Evolutionary conservation across 2,797 vertebrate species (phyloP).

Genomic region (Otolemur crassicaudatus): DNA sequence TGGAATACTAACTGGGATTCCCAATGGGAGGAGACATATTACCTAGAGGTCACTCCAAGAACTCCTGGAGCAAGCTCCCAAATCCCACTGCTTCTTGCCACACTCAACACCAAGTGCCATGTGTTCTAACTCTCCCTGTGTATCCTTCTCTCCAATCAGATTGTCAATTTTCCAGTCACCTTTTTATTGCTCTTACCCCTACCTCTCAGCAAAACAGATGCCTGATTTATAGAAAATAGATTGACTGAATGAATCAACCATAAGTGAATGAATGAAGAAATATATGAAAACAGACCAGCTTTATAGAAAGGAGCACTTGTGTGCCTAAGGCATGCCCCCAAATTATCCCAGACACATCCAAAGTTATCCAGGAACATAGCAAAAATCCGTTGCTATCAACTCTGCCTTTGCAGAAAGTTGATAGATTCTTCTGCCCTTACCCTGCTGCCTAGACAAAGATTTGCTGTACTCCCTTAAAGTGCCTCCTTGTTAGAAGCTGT

Average conservation of each 20-base stretch:
- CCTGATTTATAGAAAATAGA: not conserved
- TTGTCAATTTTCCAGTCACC: not conserved
- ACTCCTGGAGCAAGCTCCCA: slow-evolving; percentile 13
- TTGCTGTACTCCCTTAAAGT: not conserved
- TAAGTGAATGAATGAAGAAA: not conserved
- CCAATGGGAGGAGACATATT: slow-evolving; percentile 34
- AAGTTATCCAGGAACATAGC: not conserved
- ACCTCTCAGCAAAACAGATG: not conserved
- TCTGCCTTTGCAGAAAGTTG: not conserved
- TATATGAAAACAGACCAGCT: not conserved
- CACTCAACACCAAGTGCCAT: not conserved
- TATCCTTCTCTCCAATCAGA: not conserved
- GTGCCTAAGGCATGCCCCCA: not conserved
- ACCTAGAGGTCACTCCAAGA: slow-evolving; percentile 60
- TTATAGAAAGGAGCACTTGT: not conserved
- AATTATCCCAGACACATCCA: not conserved
- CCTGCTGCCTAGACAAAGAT: not conserved
- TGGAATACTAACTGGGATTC: slow-evolving; percentile 60
- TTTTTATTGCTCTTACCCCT: slow-evolving; percentile 11
- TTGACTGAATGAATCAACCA: not conserved
- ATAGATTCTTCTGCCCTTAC: not conserved
- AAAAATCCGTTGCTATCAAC: not conserved
- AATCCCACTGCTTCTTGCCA: not conserved
- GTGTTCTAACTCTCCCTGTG: not conserved
- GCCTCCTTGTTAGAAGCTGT: not conserved